Base-by-base conservation (phyloP, 2,888 invertebrate genomes). In the Gibbula magus region DNA sequence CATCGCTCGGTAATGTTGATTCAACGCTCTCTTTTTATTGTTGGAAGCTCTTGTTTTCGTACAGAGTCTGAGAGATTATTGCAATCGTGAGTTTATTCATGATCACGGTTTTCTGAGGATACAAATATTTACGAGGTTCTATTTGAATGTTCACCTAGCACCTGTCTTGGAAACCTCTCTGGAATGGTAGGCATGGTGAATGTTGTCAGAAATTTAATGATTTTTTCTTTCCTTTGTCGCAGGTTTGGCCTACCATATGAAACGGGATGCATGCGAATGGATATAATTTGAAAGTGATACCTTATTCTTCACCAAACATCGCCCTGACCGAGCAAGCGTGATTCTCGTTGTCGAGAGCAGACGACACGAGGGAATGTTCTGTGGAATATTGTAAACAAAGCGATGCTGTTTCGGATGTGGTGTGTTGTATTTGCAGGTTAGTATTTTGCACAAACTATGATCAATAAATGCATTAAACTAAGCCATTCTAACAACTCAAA, bases 341-440 rank as follows among this genome's bases (percentile, higher is more conserved):
- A 45, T 45, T 10, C 45, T 45, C 45, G 45, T 45, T 45, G 20
- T 35, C 20, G 70, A 39, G 35, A 70, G 70, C 70, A 70, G 70
- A 70, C 70, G 70, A 70, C 70, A 70, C 29, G 39, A 35, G 32
- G 32, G 70, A 39, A 70, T 35, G 70, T 35, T 32, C 16, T 20
- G 18, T 61, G 70, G 70, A 70, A 70, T 35, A 45, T 32, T 70
- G 70, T 70, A 70, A 70, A 70, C 35, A 70, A 29, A 70, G 70
- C 61, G 61, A 61, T 61, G 61, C 29, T 61, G 61, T 61, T 25
- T 61, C 61, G 61, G 61, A 25, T 18, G 61, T 29, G 29, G 61
- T 29, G 16, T 61, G n/a, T 25, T 25, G 61, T 29, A 13, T 25
- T 25, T 61, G 29, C 16, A 61, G 61, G 61, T 61, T 29, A 29